Conservation (phyloP, 2,113 vertebrate species). For the Nothoprocta perdicaria region DNA sequence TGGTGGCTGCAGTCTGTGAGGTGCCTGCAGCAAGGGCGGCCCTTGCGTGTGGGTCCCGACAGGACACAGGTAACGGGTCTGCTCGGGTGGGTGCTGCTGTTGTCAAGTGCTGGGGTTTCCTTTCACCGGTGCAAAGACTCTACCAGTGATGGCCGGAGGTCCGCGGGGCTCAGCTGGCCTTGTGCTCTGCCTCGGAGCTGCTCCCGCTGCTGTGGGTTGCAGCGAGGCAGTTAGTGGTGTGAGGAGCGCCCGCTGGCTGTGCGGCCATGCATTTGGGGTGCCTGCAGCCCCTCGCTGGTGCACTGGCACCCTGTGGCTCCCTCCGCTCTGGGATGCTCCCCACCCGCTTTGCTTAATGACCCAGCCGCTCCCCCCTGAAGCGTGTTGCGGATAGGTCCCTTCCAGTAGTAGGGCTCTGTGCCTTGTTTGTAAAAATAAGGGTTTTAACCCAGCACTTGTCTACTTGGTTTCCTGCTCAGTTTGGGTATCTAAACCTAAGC, state of each 20-base stretch:
- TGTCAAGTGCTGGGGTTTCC: not conserved
- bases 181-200: no score
- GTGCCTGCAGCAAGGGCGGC: no score
- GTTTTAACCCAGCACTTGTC: fast-evolving
- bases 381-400: fast-evolving
- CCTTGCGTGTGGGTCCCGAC: no score
- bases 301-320: not conserved
- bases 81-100: not conserved
- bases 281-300: not conserved
- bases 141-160: no score
- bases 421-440: not conserved
- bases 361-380: fast-evolving
- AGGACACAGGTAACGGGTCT: no score
- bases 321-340: not conserved
- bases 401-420: not conserved
- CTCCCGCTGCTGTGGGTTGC: no score
- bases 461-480: not conserved
- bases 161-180: no score
- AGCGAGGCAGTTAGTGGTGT: no score
- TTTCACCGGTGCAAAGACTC: not conserved
- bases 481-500: not conserved
- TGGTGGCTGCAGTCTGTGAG: not conserved
- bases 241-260: fast-evolving
- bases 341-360: fast-evolving
- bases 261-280: no score